Evolutionary conservation across 2,888 invertebrate species (phyloP).

Genomic region (Yponomeuta malinellus): DNA sequence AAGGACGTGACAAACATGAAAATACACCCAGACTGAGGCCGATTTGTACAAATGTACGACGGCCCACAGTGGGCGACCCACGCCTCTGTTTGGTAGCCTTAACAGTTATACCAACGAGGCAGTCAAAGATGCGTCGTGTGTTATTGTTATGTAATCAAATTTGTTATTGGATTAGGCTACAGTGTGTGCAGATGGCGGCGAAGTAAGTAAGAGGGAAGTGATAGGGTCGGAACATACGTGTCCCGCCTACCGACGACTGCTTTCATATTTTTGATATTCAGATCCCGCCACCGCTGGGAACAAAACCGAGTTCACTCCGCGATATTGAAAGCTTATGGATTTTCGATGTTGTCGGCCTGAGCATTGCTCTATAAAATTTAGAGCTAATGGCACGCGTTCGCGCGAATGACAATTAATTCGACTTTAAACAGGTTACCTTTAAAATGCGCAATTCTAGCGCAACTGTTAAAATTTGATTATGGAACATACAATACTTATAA

Average conservation of each 20-base stretch:
- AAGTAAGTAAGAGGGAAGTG: constrained; percentile 73
- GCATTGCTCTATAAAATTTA: not conserved
- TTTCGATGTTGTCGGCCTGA: constrained; percentile 57
- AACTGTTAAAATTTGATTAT: not conserved
- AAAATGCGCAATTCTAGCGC: not conserved
- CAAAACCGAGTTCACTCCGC: constrained; percentile 70
- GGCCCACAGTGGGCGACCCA: too few relatives aligned
- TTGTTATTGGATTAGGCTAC: constrained; percentile 66
- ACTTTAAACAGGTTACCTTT: not conserved
- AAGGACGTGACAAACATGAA: too few relatives aligned
- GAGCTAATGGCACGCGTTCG: not conserved
- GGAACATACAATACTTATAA: too few relatives aligned
- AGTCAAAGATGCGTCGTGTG: constrained; percentile 6
- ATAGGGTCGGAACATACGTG: constrained; percentile 74
- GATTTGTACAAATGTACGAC: too few relatives aligned
- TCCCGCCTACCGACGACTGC: constrained; percentile 67
- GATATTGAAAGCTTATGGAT: constrained; percentile 75
- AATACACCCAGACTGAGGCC: too few relatives aligned
- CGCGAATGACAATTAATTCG: not conserved
- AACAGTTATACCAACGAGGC: too few relatives aligned
- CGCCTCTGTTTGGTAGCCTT: too few relatives aligned
- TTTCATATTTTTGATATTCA: constrained; percentile 75
- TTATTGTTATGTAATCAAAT: constrained; percentile 67
- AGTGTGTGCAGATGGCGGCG: constrained; percentile 71
- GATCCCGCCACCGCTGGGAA: constrained; percentile 68